Evolutionary conservation across 37 sponge, comb jelly and placozoan genomes (phyloP).

Genomic region (Cladorhizidae sp.): DNA sequence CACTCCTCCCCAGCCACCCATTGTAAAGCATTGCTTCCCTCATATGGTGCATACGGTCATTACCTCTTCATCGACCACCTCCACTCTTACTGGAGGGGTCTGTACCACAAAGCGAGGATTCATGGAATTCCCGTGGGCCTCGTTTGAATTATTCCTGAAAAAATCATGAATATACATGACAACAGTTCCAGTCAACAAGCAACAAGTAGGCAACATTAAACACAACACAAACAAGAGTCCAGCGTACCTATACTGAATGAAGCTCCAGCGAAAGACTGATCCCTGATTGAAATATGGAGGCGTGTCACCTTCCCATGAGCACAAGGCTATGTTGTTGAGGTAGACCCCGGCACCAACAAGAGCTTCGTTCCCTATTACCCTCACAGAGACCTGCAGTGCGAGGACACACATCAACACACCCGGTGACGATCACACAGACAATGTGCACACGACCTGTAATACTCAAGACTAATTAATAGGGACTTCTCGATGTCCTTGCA

Average conservation of each 20-base stretch:
- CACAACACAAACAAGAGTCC: not conserved
- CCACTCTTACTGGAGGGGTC: constrained; percentile 16
- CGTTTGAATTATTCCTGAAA: constrained; percentile 25
- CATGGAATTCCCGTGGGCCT: constrained; percentile 1
- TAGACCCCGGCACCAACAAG: constrained; percentile 40
- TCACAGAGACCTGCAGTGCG: constrained; percentile 29
- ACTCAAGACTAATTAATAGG: no score
- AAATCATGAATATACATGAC: not conserved
- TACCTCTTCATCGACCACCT: no score
- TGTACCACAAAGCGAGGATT: constrained; percentile 25
- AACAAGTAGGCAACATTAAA: not conserved
- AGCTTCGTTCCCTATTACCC: constrained; percentile 25
- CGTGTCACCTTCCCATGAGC: constrained; percentile 27
- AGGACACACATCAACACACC: not conserved
- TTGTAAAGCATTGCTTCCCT: no score
- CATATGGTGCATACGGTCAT: no score
- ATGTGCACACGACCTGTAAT: no score
- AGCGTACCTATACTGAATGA: constrained; percentile 20
- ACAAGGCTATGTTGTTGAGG: constrained; percentile 21
- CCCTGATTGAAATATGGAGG: constrained; percentile 16
- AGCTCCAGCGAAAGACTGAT: constrained; percentile 30
- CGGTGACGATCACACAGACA: no score
- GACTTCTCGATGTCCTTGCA: no score
- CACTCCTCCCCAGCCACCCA: no score
- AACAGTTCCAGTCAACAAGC: no score